These are phyloP conservation scores for Periophthalmus modestus DNA, from an alignment of 2,113 vertebrate genomes.

Conservation along the genomic window DNA sequence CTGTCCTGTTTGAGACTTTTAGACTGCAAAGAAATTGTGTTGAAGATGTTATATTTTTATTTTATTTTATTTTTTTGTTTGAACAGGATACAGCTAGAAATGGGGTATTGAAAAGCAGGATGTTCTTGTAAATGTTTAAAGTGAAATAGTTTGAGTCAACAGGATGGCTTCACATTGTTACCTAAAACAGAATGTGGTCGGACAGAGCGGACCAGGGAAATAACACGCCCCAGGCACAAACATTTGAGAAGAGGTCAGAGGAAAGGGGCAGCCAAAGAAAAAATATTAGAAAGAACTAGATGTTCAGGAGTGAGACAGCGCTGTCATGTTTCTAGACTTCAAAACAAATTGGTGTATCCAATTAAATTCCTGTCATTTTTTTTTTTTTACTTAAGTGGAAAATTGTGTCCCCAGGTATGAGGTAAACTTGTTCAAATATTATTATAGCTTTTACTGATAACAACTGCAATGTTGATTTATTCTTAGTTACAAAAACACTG, in stretches of 20 bases:
- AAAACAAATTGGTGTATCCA: no score
- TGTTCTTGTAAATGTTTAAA: background rate
- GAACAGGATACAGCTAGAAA: background rate
- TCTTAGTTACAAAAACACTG: no score
- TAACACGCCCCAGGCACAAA: background rate
- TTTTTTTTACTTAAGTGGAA: no score
- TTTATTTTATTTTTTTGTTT: background rate
- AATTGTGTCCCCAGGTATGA: no score
- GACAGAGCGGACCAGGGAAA: slow-evolving; percentile 17
- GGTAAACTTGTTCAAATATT: no score
- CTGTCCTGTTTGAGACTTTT: slow-evolving; percentile 11
- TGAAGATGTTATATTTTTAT: background rate
- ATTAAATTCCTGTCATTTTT: no score
- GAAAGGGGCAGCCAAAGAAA: background rate
- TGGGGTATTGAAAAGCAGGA: background rate
- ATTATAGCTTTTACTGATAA: no score
- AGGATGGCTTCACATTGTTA: slow-evolving; percentile 52
- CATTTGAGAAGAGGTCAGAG: background rate
- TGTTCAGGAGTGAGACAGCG: background rate
- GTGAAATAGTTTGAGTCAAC: slow-evolving; percentile 7
- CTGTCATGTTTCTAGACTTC: no score
- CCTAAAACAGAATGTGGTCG: background rate
- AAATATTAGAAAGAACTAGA: background rate
- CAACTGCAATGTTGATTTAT: no score
- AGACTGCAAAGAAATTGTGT: background rate